Base-by-base conservation (phyloP, 1,140 invertebrate species). In the Zophobas atratus region DNA sequence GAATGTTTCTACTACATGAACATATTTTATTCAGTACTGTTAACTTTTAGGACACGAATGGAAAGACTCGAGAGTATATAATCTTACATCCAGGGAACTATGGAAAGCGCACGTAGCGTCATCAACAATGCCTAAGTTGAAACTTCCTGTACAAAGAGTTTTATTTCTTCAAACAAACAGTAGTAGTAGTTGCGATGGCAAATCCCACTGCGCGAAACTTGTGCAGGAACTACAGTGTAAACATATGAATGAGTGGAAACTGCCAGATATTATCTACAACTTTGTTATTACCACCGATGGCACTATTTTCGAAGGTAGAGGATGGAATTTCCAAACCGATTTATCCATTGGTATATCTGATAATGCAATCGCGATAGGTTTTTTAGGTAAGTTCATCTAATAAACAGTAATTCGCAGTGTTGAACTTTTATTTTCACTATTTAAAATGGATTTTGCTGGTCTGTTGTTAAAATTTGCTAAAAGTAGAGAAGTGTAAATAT, bases 61-160 rank as follows among this genome's bases (percentile, higher is more conserved):
- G 60, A 67, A 67, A 43, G 35, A 6, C 20, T 5, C 60, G n/a
- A 20, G 20, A 43, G 60, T 67, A n/a, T 67, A 67, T 32, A 67
- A 67, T 67, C 38, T 67, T 43, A 67, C 60, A 33, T 32, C 39
- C 33, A 38, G 60, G 34, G 39, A 67, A 67, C 20, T 41, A 2
- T 67, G 60, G 60, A 38, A 67, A 67, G 60, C 60, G n/a, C 60
- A 67, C 39, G 60, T 67, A 1, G 38, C 60, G 20, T 67, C 60
- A 46, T 67, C 60, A 67, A 43, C 60, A 67, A 67, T 67, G 60
- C 60, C 38, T 6, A 67, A 67, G 39, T 67, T 67, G 20, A 39
- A 67, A 67, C 60, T 67, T 67, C 60, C 60, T 43, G 60, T 43
- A 43, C 41, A 5, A 67, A 67, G 39, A 67, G 20, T 67, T 43